Conservation (phyloP, 2,888 invertebrate genomes). For the Polymixis flavicincta region DNA sequence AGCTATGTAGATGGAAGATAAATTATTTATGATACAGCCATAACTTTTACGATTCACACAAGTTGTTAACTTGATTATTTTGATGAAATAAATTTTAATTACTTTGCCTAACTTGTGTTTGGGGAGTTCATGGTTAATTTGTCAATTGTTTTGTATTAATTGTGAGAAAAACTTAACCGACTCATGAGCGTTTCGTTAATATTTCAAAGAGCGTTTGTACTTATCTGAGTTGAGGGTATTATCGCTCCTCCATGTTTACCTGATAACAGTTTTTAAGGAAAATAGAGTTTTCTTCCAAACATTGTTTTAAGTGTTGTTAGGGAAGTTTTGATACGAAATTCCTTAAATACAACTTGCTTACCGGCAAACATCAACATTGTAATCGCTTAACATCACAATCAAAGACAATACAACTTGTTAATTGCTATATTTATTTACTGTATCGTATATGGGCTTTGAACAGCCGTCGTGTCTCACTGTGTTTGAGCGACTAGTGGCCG, state of each 20-base stretch:
- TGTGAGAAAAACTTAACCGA: conserved; percentile 25
- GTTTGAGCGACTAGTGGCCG: conserved; percentile 54
- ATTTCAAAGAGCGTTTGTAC: conserved; percentile 4
- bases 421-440: conserved; percentile 46
- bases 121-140: conserved; percentile 47
- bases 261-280: background rate
- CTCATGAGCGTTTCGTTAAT: background rate
- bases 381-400: conserved; percentile 5
- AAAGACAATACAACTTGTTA: conserved; percentile 31
- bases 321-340: background rate
- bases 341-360: background rate
- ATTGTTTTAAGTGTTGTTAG: background rate
- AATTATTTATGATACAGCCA: conserved; percentile 54
- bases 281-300: background rate
- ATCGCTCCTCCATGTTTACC: background rate
- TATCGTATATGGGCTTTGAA: conserved; percentile 30
- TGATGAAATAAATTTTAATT: conserved; percentile 51
- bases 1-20: conserved; percentile 62
- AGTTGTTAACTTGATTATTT: conserved; percentile 58
- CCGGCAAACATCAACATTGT: background rate
- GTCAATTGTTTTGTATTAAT: conserved; percentile 41
- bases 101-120: conserved; percentile 24
- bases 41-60: conserved; percentile 48
- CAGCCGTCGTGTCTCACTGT: conserved; percentile 53
- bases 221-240: conserved; percentile 3